phyloP scores from a whole-genome alignment of 2,797 vertebrate genomes.

The Platalea minor region DNA sequence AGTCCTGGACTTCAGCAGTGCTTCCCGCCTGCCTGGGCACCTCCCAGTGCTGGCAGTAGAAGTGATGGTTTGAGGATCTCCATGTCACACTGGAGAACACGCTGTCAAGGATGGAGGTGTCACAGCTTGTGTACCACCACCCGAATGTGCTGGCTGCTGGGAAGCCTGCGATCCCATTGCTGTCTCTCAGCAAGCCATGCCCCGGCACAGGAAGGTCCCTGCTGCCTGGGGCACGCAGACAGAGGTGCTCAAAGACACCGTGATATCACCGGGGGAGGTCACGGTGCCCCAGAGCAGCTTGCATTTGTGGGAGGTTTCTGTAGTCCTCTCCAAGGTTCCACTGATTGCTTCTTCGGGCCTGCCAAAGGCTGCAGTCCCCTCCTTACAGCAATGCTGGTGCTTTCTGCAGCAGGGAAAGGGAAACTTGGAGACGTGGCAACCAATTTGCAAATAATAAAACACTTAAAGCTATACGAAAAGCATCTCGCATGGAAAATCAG shows the following conservation, averaged over 20 bases:
- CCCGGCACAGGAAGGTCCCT: background rate
- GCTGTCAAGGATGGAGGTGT: background rate
- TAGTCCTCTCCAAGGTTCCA: background rate
- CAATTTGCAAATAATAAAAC: slow-evolving; percentile 15
- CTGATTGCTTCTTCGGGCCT: background rate
- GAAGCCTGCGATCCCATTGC: background rate
- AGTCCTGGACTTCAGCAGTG: background rate
- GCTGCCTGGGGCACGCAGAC: background rate
- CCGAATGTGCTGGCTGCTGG: background rate
- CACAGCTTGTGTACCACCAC: background rate
- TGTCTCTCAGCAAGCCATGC: background rate
- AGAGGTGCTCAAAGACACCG: background rate
- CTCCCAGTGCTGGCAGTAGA: background rate
- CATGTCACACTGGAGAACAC: accelerated
- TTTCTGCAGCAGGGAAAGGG: background rate
- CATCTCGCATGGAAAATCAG: slow-evolving; percentile 50
- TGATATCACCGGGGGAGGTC: background rate
- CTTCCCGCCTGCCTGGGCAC: background rate
- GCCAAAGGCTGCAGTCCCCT: background rate
- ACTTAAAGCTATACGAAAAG: background rate
- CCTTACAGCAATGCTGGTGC: background rate
- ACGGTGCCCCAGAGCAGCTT: background rate
- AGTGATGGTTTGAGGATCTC: background rate
- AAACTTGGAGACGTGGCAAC: slow-evolving; percentile 9
- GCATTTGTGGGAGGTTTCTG: background rate